Evolutionary conservation across 2,113 vertebrate species (phyloP).

Genomic region (Sturnus vulgaris): DNA sequence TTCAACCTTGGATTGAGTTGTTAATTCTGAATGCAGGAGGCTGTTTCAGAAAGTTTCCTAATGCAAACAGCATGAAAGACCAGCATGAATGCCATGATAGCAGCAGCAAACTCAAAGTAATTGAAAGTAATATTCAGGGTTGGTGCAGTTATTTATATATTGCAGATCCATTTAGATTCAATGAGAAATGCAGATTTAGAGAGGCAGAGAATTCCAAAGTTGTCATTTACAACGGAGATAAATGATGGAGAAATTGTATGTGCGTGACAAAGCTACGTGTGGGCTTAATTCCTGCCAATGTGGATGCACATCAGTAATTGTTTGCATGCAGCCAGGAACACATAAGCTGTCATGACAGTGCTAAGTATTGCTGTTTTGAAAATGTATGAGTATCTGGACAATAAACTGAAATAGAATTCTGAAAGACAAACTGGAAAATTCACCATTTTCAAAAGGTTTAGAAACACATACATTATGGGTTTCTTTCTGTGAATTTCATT

Average conservation of each 20-base stretch:
- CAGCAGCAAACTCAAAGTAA: constrained; percentile 16
- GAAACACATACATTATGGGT: rapidly evolving
- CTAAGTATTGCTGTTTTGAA: neutral
- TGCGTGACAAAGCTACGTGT: constrained; percentile 22
- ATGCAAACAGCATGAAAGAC: constrained; percentile 21
- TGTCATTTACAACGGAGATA: constrained; percentile 25
- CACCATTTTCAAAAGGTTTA: neutral
- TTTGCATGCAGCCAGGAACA: neutral
- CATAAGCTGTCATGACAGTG: neutral
- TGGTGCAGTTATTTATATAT: constrained; percentile 64
- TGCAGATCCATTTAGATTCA: constrained; percentile 53
- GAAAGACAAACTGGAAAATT: neutral
- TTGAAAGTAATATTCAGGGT: neutral
- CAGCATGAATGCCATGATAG: neutral
- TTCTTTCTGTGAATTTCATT: neutral
- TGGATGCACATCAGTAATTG: neutral
- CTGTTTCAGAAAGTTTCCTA: constrained; percentile 21
- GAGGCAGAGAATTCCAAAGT: constrained; percentile 34
- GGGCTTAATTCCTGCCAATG: constrained; percentile 37
- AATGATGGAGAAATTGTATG: constrained; percentile 41
- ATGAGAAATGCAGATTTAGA: constrained; percentile 59
- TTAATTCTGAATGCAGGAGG: neutral
- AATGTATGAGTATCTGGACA: constrained; percentile 18
- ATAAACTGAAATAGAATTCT: neutral
- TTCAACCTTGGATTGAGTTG: neutral